phyloP scores from a whole-genome alignment of 2,113 vertebrate species.

The Camelus bactrianus region DNA sequence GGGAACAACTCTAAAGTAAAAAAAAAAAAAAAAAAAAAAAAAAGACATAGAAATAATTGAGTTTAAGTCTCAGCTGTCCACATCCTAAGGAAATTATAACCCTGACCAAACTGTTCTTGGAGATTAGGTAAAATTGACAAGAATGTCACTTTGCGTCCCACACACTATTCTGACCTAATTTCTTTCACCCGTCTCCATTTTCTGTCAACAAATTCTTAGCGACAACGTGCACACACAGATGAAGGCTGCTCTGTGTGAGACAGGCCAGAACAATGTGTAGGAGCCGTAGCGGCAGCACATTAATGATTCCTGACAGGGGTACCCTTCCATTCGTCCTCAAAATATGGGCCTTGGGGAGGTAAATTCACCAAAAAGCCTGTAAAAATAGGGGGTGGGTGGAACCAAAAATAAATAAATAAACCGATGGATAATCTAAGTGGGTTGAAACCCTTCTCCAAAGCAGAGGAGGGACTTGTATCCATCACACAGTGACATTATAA shows the following conservation, averaged over 20 bases:
- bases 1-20: neutral
- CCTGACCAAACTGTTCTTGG: neutral
- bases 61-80: conserved; percentile 29
- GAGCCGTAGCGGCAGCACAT: neutral
- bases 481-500: conserved; percentile 86
- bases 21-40: neutral
- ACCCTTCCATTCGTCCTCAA: neutral
- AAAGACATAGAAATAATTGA: neutral
- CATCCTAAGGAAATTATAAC: conserved; percentile 14
- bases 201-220: conserved; percentile 58
- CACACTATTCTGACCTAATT: conserved; percentile 70
- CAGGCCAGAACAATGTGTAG: neutral
- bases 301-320: conserved; percentile 69
- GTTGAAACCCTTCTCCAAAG: conserved; percentile 78
- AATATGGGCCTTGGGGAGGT: neutral
- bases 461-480: conserved; percentile 83
- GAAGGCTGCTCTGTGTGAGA: neutral
- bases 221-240: conserved; percentile 47
- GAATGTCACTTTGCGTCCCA: conserved; percentile 55
- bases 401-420: conserved; percentile 81
- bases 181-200: conserved; percentile 40
- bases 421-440: conserved; percentile 66
- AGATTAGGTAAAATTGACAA: conserved; percentile 66
- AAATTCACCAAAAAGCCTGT: conserved; percentile 63
- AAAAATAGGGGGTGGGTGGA: conserved; percentile 59